Conservation (phyloP, 2,113 vertebrate genomes). For the Cercocebus atys region DNA sequence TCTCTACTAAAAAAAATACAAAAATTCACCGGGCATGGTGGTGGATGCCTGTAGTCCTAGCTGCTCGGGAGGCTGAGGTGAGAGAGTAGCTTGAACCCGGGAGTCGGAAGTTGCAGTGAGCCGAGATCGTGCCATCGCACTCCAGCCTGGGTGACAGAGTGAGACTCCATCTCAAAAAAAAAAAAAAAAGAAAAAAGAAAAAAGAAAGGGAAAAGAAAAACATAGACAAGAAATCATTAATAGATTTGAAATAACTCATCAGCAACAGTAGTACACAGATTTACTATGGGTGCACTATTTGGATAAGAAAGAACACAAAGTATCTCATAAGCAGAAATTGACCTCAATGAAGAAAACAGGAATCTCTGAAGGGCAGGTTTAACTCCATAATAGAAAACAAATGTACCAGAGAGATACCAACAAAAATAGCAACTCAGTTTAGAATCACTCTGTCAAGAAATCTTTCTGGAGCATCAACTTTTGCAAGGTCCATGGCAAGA, state of each 20-base stretch:
- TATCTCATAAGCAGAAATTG: not conserved
- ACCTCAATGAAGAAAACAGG: not conserved
- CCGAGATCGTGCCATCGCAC: no score
- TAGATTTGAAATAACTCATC: not conserved
- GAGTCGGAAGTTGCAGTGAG: no score
- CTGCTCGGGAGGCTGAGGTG: no score
- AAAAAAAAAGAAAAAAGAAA: not conserved
- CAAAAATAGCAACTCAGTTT: not conserved
- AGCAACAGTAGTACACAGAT: not conserved
- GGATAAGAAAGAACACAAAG: not conserved
- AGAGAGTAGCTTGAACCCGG: no score
- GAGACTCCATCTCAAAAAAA: no score
- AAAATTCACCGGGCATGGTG: no score
- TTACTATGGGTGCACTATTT: not conserved
- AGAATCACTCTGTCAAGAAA: not conserved
- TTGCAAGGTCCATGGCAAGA: not conserved
- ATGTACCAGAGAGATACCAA: not conserved
- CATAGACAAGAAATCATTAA: not conserved
- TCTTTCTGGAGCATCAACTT: not conserved
- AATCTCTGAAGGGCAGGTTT: not conserved
- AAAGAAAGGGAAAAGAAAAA: not conserved
- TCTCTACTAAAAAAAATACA: no score
- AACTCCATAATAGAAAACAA: constrained; percentile 26
- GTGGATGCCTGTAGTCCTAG: no score
- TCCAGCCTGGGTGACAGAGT: no score